phyloP scores from a whole-genome alignment of 2,888 invertebrate species.

The Aphodius granarius region DNA sequence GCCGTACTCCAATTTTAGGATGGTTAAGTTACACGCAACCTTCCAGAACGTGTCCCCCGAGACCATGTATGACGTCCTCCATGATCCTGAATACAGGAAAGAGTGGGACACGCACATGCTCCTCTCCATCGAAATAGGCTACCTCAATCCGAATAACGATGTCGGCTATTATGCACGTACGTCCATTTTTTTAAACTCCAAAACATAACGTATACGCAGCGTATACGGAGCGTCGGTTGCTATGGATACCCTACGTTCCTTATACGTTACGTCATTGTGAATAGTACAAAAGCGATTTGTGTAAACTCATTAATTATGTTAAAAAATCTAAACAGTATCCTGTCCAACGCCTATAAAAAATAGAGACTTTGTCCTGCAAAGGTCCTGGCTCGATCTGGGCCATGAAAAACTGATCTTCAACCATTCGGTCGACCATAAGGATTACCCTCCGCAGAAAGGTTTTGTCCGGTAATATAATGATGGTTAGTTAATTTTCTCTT shows the following conservation, averaged over 20 bases:
- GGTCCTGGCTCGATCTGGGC: slow-evolving; percentile 89
- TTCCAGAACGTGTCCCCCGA: slow-evolving; percentile 75
- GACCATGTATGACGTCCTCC: slow-evolving; percentile 84
- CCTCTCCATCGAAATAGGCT: slow-evolving; percentile 83
- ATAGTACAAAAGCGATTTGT: too few species aligned
- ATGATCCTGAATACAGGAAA: slow-evolving; percentile 85
- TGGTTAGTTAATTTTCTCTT: neutral
- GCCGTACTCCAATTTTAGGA: slow-evolving; percentile 62
- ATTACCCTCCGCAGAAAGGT: slow-evolving; percentile 81
- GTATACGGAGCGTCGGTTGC: too few species aligned
- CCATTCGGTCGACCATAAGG: slow-evolving; percentile 87
- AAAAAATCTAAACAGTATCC: too few species aligned
- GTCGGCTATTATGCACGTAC: slow-evolving; percentile 89
- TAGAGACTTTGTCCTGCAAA: slow-evolving; percentile 88
- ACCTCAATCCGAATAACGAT: slow-evolving; percentile 90
- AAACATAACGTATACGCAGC: too few species aligned
- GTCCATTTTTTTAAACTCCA: slow-evolving; percentile 41
- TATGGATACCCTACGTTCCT: too few species aligned
- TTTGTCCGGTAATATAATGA: slow-evolving; percentile 65
- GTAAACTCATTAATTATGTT: too few species aligned
- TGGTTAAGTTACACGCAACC: slow-evolving; percentile 67
- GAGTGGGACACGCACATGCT: slow-evolving; percentile 93
- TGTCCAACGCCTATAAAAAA: slow-evolving; percentile 86
- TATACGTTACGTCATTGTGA: too few species aligned
- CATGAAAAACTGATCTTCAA: slow-evolving; percentile 85